These are phyloP conservation scores for Zapornia atra DNA, from an alignment of 2,113 vertebrate genomes.

Conservation along the genomic window DNA sequence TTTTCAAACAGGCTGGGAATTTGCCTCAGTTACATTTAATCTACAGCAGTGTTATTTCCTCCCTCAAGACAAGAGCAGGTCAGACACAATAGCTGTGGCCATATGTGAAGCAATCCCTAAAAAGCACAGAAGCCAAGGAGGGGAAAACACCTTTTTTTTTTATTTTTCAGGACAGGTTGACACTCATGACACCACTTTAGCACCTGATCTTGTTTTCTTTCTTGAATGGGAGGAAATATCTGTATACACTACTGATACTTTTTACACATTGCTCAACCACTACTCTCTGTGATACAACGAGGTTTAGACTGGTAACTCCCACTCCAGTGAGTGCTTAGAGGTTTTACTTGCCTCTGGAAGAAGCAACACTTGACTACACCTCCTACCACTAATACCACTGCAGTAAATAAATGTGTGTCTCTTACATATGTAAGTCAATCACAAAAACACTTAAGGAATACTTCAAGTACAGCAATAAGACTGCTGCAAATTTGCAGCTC, in stretches of 20 bases:
- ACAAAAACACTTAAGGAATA: conserved; percentile 17
- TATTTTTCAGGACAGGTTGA: background rate
- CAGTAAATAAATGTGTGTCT: background rate
- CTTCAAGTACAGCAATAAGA: conserved; percentile 1
- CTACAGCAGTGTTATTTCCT: background rate
- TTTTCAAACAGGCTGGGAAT: background rate
- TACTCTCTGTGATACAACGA: background rate
- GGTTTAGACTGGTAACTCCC: background rate
- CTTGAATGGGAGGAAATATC: background rate
- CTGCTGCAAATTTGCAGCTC: conserved; percentile 1
- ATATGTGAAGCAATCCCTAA: background rate
- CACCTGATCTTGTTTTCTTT: background rate
- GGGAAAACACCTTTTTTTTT: background rate
- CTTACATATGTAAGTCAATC: background rate
- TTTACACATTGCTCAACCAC: background rate
- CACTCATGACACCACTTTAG: background rate
- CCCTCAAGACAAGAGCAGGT: background rate
- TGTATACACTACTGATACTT: background rate
- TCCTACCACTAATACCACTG: background rate
- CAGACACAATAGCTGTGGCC: background rate
- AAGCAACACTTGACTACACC: background rate
- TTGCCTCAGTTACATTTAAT: background rate
- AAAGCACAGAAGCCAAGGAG: background rate
- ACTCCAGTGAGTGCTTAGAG: background rate
- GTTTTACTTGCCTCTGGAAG: background rate